phyloP scores from a whole-genome alignment of 2,797 vertebrate genomes.

The Lerista edwardsae region DNA sequence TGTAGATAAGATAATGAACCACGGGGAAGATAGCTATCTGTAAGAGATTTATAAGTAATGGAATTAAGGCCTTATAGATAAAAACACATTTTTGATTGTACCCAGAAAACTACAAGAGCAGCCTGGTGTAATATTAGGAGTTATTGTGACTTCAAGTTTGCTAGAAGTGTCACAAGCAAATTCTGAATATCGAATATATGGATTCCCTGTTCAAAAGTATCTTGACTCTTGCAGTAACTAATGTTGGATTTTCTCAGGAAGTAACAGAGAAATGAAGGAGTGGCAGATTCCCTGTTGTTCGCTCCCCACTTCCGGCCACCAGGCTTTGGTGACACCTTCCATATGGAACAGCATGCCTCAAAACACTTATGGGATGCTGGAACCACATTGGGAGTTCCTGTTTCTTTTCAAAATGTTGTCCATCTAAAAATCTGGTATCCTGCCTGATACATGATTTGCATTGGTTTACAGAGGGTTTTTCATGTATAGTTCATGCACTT shows the following conservation, averaged over 20 bases:
- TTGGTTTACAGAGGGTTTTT: constrained; percentile 50
- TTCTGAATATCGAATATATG: neutral
- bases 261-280: neutral
- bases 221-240: neutral
- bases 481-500: constrained; percentile 53
- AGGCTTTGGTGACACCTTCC: constrained; percentile 6
- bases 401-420: constrained; percentile 57
- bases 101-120: neutral
- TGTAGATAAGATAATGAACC: neutral
- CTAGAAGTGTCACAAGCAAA: neutral
- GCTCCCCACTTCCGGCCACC: constrained; percentile 19
- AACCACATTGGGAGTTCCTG: constrained; percentile 39
- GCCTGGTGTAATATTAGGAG: neutral
- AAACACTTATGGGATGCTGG: neutral
- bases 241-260: neutral
- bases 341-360: constrained; percentile 2
- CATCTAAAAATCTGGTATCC: neutral
- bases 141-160: neutral
- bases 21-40: neutral
- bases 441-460: constrained; percentile 56
- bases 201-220: neutral
- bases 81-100: neutral
- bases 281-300: constrained; percentile 9
- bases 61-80: neutral
- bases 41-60: neutral